Evolutionary conservation across 2,888 invertebrate genomes (phyloP), one percentile per base, ranked within the genome.

Genomic region (Euplagia quadripunctaria): DNA sequence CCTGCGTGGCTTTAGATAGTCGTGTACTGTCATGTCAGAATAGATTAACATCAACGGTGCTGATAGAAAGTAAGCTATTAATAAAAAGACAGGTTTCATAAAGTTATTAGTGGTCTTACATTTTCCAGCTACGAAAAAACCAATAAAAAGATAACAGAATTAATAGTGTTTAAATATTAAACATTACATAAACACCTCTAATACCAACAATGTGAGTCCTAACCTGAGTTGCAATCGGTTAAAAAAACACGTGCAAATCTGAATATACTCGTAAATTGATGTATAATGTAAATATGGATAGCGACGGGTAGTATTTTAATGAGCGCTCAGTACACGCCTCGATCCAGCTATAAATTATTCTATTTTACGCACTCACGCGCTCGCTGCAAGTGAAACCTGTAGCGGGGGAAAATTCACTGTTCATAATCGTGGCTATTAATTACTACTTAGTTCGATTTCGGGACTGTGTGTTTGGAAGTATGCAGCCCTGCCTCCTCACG

Each of bases 331-430:
- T 52, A 72, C 75, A 73, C 31, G 67, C 72, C 76, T 70, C 76
- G 73, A 79, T 76, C 65, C 67, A 68, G 73, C 77, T 68, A 78
- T 84, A 80, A 81, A 86, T 81, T 79, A 82, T 73, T 75, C 69
- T 77, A 78, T 76, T 78, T 80, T 80, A 80, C 79, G 76, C 73
- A 75, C 79, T 81, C 74, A 67, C 68, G 76, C 69, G 75, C 75
- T 55, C 46, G 77, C 73, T 75, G 74, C 75, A 66, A 79, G 75
- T 69, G 66, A 66, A 17, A 31, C 51, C 51, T 66, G 51, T 61
- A 20, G 58, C 20, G 20, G 11, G 11, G 12, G 5, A 5, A 51
- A 16, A 14, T 31, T 31, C 7, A 31, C 31, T 11, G 43, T 46
- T 46, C 43, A 46, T 46, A 46, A 46, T 46, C 43, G 43, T 31